These are phyloP conservation scores for Lycocerus yunnanus DNA, from an alignment of 2,888 invertebrate species.

Conservation along the genomic window DNA sequence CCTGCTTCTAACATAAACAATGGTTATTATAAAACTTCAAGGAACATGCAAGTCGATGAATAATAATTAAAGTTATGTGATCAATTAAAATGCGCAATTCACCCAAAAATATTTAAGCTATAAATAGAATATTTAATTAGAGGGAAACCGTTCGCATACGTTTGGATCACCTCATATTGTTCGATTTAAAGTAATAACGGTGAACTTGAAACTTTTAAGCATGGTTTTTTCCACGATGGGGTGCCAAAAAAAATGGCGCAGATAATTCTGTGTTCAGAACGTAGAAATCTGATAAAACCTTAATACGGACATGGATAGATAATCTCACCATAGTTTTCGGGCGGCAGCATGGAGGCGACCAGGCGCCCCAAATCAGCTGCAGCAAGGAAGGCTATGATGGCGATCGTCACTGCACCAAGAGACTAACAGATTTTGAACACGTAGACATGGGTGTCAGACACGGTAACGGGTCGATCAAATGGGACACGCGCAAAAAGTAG, in stretches of 20 bases:
- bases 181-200: background rate
- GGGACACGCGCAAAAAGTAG: slow-evolving; percentile 28
- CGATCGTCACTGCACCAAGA: slow-evolving; percentile 33
- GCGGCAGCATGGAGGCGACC: slow-evolving; percentile 52
- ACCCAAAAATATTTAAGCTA: background rate
- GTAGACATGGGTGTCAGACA: slow-evolving; percentile 25
- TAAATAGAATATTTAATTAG: background rate
- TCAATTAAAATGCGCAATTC: background rate
- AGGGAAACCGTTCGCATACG: background rate
- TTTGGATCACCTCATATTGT: background rate
- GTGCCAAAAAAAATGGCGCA: background rate
- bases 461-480: slow-evolving; percentile 24
- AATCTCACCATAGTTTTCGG: slow-evolving; percentile 47
- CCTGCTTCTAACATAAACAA: background rate
- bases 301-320: background rate
- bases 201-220: background rate
- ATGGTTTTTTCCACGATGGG: background rate
- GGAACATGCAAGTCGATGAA: background rate
- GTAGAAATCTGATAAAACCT: background rate
- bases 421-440: slow-evolving; percentile 29
- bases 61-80: background rate
- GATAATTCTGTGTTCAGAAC: background rate
- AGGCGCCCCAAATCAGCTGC: slow-evolving; percentile 45
- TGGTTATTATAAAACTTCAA: background rate
- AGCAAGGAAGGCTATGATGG: slow-evolving; percentile 32